Evolutionary conservation across 2,888 invertebrate species (phyloP).

Genomic region (Leptodirus hochenwartii): DNA sequence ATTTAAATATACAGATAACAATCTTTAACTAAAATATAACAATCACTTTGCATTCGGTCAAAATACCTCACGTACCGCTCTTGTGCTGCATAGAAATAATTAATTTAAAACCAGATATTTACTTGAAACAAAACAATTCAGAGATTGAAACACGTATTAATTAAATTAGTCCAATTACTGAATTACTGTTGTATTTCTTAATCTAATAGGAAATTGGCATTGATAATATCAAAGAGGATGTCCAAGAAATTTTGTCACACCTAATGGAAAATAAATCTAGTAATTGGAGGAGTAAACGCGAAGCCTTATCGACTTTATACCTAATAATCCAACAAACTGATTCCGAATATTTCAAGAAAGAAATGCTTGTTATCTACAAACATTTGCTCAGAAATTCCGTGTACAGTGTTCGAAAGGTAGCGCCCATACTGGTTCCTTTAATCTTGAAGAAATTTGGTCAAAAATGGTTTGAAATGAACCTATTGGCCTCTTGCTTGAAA

Average conservation of each 20-base stretch:
- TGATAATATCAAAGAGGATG: slow-evolving; percentile 18
- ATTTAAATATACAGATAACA: too few relatives aligned
- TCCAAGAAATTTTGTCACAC: slow-evolving; percentile 19
- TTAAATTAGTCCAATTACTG: too few relatives aligned
- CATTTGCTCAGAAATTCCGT: slow-evolving; percentile 21
- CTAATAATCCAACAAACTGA: slow-evolving; percentile 20
- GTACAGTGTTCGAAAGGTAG: slow-evolving; percentile 21
- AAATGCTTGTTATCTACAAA: slow-evolving; percentile 20
- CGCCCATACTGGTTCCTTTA: slow-evolving; percentile 21
- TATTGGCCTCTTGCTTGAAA: slow-evolving; percentile 19
- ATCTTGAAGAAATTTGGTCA: slow-evolving; percentile 22
- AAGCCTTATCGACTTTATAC: slow-evolving; percentile 20
- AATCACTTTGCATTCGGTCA: too few relatives aligned
- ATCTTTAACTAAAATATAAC: too few relatives aligned
- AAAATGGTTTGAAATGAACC: slow-evolving; percentile 19
- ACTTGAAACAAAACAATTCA: too few relatives aligned
- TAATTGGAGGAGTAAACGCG: slow-evolving; percentile 23
- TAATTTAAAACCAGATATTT: too few relatives aligned
- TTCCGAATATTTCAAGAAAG: slow-evolving; percentile 20
- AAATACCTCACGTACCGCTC: too few relatives aligned
- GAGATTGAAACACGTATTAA: too few relatives aligned
- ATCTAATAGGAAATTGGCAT: too few relatives aligned
- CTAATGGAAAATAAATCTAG: slow-evolving; percentile 19
- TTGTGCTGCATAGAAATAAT: too few relatives aligned
- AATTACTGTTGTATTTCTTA: too few relatives aligned